Conservation (phyloP, 1,140 invertebrate genomes). For the Rhopalosiphum maidis region DNA sequence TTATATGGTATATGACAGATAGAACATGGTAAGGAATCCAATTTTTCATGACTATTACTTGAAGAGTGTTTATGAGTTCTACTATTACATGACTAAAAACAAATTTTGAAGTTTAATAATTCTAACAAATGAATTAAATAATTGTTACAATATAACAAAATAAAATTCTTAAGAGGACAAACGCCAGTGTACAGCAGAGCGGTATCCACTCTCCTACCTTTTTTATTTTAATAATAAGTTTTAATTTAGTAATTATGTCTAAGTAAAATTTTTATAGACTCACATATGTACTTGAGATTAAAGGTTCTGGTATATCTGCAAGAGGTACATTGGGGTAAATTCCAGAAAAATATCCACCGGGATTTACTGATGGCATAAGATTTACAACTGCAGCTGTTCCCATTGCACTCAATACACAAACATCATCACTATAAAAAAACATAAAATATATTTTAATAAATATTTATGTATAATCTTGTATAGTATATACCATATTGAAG, state of each 20-base stretch:
- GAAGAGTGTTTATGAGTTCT: constrained; percentile 54
- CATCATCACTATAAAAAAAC: constrained; percentile 78
- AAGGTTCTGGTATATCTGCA: constrained; percentile 23
- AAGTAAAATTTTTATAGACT: constrained; percentile 11
- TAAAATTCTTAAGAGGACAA: background rate
- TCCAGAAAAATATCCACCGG: constrained; percentile 30
- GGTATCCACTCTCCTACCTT: too few relatives aligned
- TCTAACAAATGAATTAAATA: background rate
- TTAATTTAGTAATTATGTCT: background rate
- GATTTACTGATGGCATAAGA: constrained; percentile 34
- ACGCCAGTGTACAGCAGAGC: too few relatives aligned
- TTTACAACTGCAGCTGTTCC: constrained; percentile 82
- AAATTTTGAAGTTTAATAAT: background rate
- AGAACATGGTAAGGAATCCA: constrained; percentile 63
- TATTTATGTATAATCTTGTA: background rate
- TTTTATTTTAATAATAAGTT: background rate
- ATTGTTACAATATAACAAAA: background rate
- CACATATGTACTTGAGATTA: constrained; percentile 9
- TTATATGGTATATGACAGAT: constrained; percentile 85
- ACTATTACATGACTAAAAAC: constrained; percentile 54
- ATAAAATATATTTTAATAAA: background rate
- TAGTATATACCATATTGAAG: constrained; percentile 81
- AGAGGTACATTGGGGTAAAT: constrained; percentile 22
- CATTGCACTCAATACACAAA: constrained; percentile 89
- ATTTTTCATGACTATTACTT: constrained; percentile 57